Percentiles rank a stretch among this genome's conserved stretches.
Conservation (phyloP, 2,888 invertebrate species). For the Philonicus albiceps region DNA sequence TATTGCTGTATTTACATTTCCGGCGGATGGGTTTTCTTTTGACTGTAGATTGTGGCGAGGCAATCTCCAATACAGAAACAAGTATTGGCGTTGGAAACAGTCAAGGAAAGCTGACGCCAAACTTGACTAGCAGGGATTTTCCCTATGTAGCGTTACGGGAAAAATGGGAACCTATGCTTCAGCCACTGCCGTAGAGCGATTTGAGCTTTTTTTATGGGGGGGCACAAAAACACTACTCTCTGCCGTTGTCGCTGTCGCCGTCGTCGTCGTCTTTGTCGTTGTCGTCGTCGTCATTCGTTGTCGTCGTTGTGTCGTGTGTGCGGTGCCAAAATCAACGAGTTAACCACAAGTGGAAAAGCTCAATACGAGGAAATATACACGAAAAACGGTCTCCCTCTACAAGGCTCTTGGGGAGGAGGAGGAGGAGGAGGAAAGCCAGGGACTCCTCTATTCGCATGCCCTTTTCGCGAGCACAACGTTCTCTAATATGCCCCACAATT, state of each 20-base stretch:
- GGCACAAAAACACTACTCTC: not conserved
- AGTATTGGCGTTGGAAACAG: not conserved
- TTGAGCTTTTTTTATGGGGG: not conserved
- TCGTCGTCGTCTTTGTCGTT: not conserved
- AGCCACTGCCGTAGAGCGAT: not conserved
- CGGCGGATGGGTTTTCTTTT: not conserved
- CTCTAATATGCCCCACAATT: conserved; percentile 38
- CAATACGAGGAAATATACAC: conserved; percentile 13
- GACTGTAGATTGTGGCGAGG: not conserved
- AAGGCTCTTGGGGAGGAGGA: not conserved
- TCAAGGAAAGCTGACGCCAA: not conserved
- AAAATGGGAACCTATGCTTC: not conserved
- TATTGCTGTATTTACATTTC: conserved; percentile 13
- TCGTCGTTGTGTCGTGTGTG: not conserved
- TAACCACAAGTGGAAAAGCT: conserved; percentile 32
- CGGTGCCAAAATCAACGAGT: conserved; percentile 24
- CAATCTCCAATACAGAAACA: not conserved
- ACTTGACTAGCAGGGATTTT: not conserved
- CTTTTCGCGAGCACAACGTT: conserved; percentile 32
- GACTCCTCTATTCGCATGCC: conserved; percentile 38
- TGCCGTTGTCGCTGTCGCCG: not conserved
- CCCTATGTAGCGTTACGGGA: not conserved
- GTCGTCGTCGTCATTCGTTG: not conserved
- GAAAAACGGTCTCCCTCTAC: not conserved
- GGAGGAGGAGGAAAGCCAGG: not conserved